phyloP scores from a whole-genome alignment of 2,797 vertebrate genomes.

The Muscicapa striata region DNA sequence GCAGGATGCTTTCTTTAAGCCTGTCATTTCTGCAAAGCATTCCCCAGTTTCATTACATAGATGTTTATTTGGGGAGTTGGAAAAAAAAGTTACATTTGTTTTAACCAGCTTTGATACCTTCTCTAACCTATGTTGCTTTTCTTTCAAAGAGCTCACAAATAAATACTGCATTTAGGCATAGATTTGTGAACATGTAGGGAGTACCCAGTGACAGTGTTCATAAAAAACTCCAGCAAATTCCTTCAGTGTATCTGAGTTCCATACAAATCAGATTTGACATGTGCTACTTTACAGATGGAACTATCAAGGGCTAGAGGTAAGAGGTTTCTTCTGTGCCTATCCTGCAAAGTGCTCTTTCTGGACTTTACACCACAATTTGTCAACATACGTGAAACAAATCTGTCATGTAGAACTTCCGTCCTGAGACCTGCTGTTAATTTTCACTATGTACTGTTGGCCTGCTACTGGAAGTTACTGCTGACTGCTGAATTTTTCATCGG shows the following conservation, averaged over 20 bases:
- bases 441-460: neutral
- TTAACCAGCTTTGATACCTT: neutral
- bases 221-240: neutral
- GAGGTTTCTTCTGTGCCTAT: neutral
- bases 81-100: neutral
- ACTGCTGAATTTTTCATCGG: neutral
- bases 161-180: neutral
- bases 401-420: neutral
- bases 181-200: neutral
- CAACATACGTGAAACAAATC: neutral
- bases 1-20: neutral
- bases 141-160: neutral
- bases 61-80: neutral
- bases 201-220: neutral
- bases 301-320: neutral
- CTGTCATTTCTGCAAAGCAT: neutral
- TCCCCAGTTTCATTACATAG: neutral
- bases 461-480: neutral
- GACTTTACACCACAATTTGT: neutral
- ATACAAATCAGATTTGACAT: neutral
- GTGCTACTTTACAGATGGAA: neutral
- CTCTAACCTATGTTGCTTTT: neutral
- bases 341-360: neutral
- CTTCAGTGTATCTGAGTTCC: neutral
- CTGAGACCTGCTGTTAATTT: neutral